Conservation (phyloP, 1,140 invertebrate genomes). For the Hydropsyche tenuis region DNA sequence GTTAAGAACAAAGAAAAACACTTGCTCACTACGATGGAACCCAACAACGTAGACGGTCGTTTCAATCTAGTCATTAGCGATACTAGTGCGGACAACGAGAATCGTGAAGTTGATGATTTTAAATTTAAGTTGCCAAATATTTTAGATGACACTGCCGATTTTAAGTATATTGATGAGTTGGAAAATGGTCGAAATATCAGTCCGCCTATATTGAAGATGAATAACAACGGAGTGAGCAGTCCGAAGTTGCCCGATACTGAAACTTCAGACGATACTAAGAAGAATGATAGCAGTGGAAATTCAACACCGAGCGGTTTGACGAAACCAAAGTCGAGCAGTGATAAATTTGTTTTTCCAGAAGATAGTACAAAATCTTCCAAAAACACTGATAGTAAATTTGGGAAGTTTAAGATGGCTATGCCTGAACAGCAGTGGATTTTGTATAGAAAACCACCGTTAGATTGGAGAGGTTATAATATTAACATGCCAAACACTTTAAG, state of each 20-base stretch:
- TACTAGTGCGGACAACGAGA: conserved; percentile 7
- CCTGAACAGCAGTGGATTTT: conserved; percentile 44
- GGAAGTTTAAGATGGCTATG: conserved; percentile 43
- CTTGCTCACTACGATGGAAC: conserved; percentile 14
- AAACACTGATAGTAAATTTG: conserved; percentile 29
- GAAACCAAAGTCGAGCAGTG: conserved; percentile 18
- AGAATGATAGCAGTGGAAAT: conserved; percentile 32
- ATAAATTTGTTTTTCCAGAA: conserved; percentile 44
- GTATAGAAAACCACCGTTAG: conserved; percentile 36
- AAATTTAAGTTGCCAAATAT: conserved; percentile 40
- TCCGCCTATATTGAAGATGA: conserved; percentile 40
- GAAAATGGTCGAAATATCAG: conserved; percentile 24
- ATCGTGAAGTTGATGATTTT: conserved; percentile 40
- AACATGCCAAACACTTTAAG: conserved; percentile 37
- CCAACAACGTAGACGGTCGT: neutral
- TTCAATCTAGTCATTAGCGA: conserved; percentile 38
- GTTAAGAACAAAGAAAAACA: neutral
- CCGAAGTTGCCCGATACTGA: conserved; percentile 33
- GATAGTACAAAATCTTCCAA: conserved; percentile 2
- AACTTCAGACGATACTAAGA: conserved; percentile 19
- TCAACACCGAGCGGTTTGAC: conserved; percentile 34
- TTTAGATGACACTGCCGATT: conserved; percentile 33
- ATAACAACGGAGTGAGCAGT: conserved; percentile 44
- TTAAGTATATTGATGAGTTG: conserved; percentile 41
- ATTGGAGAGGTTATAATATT: conserved; percentile 45